Conservation (phyloP, 2,888 invertebrate genomes). For the Bedellia somnulentella region DNA sequence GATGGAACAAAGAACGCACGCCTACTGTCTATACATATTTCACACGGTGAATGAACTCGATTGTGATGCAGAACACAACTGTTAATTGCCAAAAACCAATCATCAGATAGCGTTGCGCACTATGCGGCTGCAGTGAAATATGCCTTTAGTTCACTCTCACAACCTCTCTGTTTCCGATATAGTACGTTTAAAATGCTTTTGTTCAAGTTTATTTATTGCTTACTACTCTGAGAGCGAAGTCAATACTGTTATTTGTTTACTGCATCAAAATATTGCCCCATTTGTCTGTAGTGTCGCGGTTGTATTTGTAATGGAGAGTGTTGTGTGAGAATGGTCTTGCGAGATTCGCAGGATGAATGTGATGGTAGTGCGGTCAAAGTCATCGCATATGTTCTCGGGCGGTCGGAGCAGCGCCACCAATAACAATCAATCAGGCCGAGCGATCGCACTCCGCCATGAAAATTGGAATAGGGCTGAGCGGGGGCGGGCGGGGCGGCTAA, state of each 20-base stretch:
- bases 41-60: conserved; percentile 56
- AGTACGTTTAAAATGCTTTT: too few relatives aligned
- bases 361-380: too few relatives aligned
- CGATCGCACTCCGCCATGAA: conserved; percentile 32
- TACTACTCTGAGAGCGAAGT: too few relatives aligned
- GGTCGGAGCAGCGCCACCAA: too few relatives aligned
- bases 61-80: conserved; percentile 53
- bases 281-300: too few relatives aligned
- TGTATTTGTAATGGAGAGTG: too few relatives aligned
- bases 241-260: too few relatives aligned
- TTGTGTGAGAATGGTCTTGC: too few relatives aligned
- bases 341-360: too few relatives aligned
- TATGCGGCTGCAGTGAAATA: conserved; percentile 50
- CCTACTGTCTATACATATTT: conserved; percentile 53
- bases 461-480: conserved; percentile 36
- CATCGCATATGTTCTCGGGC: conserved; percentile 7
- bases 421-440: conserved; percentile 41
- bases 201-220: too few relatives aligned
- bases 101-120: conserved; percentile 50
- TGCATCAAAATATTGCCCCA: too few relatives aligned
- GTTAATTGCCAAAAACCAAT: conserved; percentile 63
- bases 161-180: neutral
- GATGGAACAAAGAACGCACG: conserved; percentile 43
- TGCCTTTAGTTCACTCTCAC: conserved; percentile 33
- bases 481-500: conserved; percentile 30